A percentile compares a stretch with the other conserved stretches of the same genome.
phyloP scores from a whole-genome alignment of 2,113 vertebrate species.

The Petroica traversi region DNA sequence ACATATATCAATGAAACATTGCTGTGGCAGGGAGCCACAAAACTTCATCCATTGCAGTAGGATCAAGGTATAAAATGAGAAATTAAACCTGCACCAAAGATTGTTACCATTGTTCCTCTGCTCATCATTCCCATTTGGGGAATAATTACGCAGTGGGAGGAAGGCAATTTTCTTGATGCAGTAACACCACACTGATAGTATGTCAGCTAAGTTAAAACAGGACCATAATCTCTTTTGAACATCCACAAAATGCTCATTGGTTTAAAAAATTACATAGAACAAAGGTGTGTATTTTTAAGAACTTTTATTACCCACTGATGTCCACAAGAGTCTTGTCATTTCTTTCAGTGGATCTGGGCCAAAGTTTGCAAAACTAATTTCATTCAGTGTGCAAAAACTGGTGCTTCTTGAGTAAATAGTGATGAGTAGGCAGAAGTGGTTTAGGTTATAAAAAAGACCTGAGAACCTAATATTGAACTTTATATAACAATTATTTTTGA shows the following conservation, averaged over 20 bases:
- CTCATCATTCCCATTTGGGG: background rate
- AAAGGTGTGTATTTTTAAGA: background rate
- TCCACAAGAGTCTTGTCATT: background rate
- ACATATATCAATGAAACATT: background rate
- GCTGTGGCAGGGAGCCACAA: background rate
- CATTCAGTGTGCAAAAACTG: background rate
- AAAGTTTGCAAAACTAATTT: background rate
- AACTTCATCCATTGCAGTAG: background rate
- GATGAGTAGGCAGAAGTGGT: constrained; percentile 26
- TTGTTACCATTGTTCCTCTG: background rate
- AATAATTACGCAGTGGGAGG: background rate
- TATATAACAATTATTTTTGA: constrained; percentile 26
- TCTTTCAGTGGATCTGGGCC: background rate
- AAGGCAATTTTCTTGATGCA: background rate
- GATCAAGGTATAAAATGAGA: background rate
- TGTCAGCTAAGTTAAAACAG: background rate
- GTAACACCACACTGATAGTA: background rate
- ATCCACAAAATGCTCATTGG: background rate
- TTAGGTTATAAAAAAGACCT: constrained; percentile 66
- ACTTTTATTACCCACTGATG: background rate
- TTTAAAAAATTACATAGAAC: background rate
- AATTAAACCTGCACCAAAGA: background rate
- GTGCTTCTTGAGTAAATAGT: constrained; percentile 3
- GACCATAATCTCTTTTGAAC: background rate
- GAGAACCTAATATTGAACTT: constrained; percentile 48